Conservation (phyloP, 2,888 invertebrate species). For the Metopia argyrocephala region DNA sequence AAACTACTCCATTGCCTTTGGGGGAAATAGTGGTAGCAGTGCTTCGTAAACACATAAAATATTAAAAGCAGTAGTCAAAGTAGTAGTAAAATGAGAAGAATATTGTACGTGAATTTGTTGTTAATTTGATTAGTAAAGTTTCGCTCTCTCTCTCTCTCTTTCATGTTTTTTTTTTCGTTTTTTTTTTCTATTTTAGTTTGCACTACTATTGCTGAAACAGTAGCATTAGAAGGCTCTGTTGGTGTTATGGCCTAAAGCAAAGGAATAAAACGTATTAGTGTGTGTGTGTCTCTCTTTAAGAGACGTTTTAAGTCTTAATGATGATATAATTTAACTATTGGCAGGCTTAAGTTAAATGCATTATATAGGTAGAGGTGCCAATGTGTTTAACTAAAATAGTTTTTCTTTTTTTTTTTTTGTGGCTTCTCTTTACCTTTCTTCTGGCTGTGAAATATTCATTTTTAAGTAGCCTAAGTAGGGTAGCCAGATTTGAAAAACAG, state of each 20-base stretch:
- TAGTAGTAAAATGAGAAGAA: background rate
- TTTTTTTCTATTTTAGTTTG: background rate
- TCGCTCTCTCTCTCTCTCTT: too few relatives aligned
- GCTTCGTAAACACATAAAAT: background rate
- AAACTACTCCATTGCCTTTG: slow-evolving; percentile 29
- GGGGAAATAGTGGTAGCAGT: slow-evolving; percentile 9
- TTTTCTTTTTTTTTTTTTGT: background rate
- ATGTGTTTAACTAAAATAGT: slow-evolving; percentile 40
- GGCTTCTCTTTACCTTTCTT: background rate
- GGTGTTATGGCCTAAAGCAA: slow-evolving; percentile 24
- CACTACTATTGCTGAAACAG: background rate
- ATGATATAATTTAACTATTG: background rate
- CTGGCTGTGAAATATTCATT: background rate
- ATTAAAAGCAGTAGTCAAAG: background rate
- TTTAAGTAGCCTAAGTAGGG: background rate
- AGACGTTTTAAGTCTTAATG: background rate
- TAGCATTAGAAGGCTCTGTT: slow-evolving; percentile 14
- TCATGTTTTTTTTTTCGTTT: too few relatives aligned
- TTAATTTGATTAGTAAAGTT: slow-evolving; percentile 24
- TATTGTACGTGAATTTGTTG: slow-evolving; percentile 59
- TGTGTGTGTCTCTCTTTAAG: background rate
- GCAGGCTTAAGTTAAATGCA: slow-evolving; percentile 40
- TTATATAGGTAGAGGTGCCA: slow-evolving; percentile 50
- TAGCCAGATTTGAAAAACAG: too few relatives aligned
- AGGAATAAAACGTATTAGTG: slow-evolving; percentile 16